Conservation (phyloP, 2,888 invertebrate species). For the Nebria salina region DNA sequence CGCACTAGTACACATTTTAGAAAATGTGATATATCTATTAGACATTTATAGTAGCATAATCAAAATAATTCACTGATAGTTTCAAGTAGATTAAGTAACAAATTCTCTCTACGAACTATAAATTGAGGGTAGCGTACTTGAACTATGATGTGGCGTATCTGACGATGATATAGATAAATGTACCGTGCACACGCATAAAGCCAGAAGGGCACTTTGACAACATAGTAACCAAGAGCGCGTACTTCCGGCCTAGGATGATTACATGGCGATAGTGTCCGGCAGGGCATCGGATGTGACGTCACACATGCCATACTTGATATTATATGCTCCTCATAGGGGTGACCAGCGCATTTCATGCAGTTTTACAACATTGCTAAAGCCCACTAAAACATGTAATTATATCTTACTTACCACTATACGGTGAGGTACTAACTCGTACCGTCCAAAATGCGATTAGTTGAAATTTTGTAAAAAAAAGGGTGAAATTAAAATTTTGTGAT, state of each 20-base stretch:
- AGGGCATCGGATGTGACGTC: slow-evolving; percentile 36
- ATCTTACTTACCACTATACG: not conserved
- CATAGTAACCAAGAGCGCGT: slow-evolving; percentile 37
- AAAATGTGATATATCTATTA: too few relatives aligned
- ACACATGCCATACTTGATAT: not conserved
- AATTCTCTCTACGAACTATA: not conserved
- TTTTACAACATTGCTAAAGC: too few relatives aligned
- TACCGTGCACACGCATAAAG: not conserved
- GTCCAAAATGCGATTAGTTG: too few relatives aligned
- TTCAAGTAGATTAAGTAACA: too few relatives aligned
- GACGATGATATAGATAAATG: slow-evolving; percentile 10
- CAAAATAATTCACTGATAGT: too few relatives aligned
- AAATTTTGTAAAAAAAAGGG: too few relatives aligned
- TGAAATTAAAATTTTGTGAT: too few relatives aligned
- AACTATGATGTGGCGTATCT: not conserved
- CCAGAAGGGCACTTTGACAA: slow-evolving; percentile 32
- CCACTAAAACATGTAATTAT: not conserved
- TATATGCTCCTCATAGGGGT: not conserved
- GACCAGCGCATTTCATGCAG: not conserved
- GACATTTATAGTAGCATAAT: too few relatives aligned
- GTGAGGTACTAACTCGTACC: too few relatives aligned
- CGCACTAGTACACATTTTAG: too few relatives aligned
- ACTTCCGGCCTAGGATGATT: slow-evolving; percentile 41
- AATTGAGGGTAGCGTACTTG: not conserved
- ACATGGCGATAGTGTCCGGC: slow-evolving; percentile 37